Evolutionary conservation across 2,888 invertebrate genomes (phyloP).

Genomic region (Scrobipalpa atriplicella): DNA sequence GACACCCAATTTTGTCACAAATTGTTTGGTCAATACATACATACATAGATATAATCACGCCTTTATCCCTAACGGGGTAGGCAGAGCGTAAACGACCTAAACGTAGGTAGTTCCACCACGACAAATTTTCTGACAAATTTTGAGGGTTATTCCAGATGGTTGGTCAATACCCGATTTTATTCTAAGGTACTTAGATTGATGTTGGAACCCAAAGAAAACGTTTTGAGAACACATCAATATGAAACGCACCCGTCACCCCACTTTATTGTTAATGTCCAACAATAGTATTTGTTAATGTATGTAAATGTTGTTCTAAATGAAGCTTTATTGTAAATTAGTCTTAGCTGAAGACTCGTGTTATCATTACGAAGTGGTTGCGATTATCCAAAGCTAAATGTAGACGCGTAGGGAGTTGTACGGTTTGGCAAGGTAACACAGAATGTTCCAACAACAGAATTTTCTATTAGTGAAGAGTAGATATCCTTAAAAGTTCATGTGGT

Average conservation of each 20-base stretch:
- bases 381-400: constrained; percentile 77
- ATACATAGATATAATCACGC: too few relatives aligned
- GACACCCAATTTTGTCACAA: constrained; percentile 1
- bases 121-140: too few relatives aligned
- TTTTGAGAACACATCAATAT: constrained; percentile 13
- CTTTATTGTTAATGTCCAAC: constrained; percentile 59
- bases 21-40: too few relatives aligned
- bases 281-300: constrained; percentile 68
- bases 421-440: constrained; percentile 27
- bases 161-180: background rate
- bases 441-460: constrained; percentile 3
- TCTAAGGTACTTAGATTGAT: background rate
- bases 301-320: constrained; percentile 77
- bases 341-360: constrained; percentile 67
- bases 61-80: too few relatives aligned
- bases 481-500: background rate
- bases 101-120: too few relatives aligned
- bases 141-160: too few relatives aligned
- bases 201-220: constrained; percentile 16
- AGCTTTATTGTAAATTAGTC: constrained; percentile 80
- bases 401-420: constrained; percentile 64
- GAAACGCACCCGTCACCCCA: constrained; percentile 46
- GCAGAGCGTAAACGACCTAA: too few relatives aligned
- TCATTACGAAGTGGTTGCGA: constrained; percentile 70
- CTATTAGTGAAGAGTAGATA: background rate